Evolutionary conservation across 2,113 vertebrate species (phyloP).

Genomic region (Falco punctatus): DNA sequence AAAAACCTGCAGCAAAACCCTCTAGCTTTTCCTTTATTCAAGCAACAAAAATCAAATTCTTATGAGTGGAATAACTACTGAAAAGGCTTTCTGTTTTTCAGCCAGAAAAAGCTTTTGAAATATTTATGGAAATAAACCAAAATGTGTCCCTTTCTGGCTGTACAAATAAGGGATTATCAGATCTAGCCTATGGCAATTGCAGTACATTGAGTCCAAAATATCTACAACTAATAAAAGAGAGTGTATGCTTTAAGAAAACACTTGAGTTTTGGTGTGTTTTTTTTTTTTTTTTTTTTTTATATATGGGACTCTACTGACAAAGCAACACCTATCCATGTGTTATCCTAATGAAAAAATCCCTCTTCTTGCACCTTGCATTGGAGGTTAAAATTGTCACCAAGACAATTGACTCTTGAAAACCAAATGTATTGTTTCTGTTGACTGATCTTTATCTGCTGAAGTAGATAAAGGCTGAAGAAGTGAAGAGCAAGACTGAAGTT

Average conservation of each 20-base stretch:
- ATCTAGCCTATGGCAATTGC: conserved; percentile 2
- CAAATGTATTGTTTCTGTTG: neutral
- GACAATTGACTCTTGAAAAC: neutral
- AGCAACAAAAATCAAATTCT: conserved; percentile 45
- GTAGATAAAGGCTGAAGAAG: no score
- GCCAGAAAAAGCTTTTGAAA: conserved; percentile 52
- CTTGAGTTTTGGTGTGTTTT: neutral
- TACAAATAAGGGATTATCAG: conserved; percentile 30
- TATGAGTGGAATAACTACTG: conserved; percentile 19
- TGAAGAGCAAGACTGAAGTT: neutral
- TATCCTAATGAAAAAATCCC: neutral
- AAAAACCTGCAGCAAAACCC: neutral
- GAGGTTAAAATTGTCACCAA: neutral
- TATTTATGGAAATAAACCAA: conserved; percentile 42
- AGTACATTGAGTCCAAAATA: neutral
- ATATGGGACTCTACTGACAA: neutral
- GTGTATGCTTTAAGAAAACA: neutral
- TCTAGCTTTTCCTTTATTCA: conserved; percentile 49
- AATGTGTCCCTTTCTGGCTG: conserved; percentile 9
- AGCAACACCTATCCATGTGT: neutral
- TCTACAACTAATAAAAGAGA: neutral
- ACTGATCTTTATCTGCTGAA: neutral
- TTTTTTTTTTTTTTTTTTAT: neutral
- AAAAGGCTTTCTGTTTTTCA: conserved; percentile 42
- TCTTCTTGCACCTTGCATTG: neutral